These are phyloP conservation scores for Noctua comes DNA, from an alignment of 2,888 invertebrate genomes.

Conservation along the genomic window DNA sequence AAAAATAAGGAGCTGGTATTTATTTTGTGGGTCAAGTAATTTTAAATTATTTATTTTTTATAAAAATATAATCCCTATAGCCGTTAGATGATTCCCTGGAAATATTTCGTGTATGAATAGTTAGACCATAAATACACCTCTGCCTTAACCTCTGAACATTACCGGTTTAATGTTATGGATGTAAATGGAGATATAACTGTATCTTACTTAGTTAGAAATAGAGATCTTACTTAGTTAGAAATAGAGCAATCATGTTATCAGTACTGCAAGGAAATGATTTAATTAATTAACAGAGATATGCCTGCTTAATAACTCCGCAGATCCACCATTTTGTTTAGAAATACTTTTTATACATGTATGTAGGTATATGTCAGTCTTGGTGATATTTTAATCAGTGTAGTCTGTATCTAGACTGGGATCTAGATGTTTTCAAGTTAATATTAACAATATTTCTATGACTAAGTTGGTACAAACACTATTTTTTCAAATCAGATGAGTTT, in stretches of 20 bases:
- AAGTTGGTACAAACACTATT: neutral
- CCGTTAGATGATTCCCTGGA: too few relatives aligned
- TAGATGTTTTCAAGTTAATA: neutral
- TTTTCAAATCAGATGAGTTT: neutral
- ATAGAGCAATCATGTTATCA: constrained; percentile 13
- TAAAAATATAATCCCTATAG: too few relatives aligned
- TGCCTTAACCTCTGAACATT: neutral
- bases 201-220: constrained; percentile 2
- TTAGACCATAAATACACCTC: neutral
- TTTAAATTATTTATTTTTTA: too few relatives aligned
- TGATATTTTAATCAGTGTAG: constrained; percentile 16
- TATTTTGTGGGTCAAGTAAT: too few relatives aligned
- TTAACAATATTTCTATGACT: neutral
- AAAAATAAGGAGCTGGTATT: too few relatives aligned
- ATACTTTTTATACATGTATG: neutral
- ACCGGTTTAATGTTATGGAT: too few relatives aligned
- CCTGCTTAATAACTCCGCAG: neutral
- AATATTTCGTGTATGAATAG: too few relatives aligned
- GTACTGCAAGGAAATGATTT: neutral
- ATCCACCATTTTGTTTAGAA: constrained; percentile 31
- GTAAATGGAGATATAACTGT: neutral
- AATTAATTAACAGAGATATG: constrained; percentile 18
- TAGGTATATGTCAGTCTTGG: neutral
- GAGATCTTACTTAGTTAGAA: neutral
- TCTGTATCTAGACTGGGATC: neutral